A percentile compares a stretch with the other conserved stretches of the same genome.
These are phyloP conservation scores for Mystacornis crossleyi DNA, from an alignment of 2,113 vertebrate genomes.

Conservation along the genomic window DNA sequence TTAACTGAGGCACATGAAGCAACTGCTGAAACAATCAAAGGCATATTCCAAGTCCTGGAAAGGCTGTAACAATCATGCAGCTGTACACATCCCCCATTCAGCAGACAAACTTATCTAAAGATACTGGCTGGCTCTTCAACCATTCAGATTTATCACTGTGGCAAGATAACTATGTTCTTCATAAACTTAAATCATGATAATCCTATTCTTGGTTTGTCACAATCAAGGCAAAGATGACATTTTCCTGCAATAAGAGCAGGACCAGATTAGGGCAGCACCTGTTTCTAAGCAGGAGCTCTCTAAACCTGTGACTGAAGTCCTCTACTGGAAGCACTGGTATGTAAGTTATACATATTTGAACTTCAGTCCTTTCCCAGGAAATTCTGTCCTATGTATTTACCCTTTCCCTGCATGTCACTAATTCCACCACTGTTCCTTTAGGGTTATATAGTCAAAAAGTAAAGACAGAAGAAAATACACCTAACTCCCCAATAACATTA, in stretches of 20 bases:
- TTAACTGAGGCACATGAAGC: neutral
- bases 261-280: neutral
- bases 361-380: neutral
- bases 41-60: neutral
- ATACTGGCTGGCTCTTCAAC: neutral
- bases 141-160: neutral
- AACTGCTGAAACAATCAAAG: neutral
- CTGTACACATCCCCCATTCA: neutral
- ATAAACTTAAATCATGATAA: neutral
- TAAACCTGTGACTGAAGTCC: neutral
- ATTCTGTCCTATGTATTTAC: neutral
- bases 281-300: neutral
- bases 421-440: neutral
- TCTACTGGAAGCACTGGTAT: rapidly evolving
- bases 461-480: neutral
- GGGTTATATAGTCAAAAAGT: neutral
- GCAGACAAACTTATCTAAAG: neutral
- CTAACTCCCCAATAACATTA: neutral
- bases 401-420: neutral
- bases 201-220: neutral
- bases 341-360: neutral
- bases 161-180: neutral
- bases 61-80: neutral
- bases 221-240: neutral
- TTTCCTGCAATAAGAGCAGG: neutral